Conservation (phyloP, 2,797 vertebrate genomes). For the Xerus rutilus region DNA sequence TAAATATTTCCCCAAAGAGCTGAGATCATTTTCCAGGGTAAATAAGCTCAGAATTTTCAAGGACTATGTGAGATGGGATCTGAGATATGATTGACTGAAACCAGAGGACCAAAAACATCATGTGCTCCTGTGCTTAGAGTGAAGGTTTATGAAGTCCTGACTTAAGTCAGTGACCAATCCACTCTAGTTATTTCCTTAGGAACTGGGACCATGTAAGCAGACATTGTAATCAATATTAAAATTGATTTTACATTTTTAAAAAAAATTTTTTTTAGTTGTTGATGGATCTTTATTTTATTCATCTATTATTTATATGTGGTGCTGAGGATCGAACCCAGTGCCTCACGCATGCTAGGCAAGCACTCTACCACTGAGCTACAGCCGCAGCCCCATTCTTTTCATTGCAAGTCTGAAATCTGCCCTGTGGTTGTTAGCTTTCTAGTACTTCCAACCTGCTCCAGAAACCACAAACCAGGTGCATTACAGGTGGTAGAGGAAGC, state of each 20-base stretch:
- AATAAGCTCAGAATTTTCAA: not conserved
- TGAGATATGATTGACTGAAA: not conserved
- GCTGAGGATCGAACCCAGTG: too few species aligned
- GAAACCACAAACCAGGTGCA: not conserved
- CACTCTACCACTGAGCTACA: too few species aligned
- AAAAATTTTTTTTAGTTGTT: too few species aligned
- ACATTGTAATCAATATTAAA: not conserved
- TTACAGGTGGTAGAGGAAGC: not conserved
- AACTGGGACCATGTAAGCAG: not conserved
- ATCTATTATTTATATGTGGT: too few species aligned
- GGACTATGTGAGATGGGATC: not conserved
- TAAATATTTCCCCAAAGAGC: not conserved
- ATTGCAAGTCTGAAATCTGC: conserved; percentile 15
- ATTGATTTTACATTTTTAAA: not conserved
- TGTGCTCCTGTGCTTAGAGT: not conserved
- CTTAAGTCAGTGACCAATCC: not conserved
- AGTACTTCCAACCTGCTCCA: not conserved
- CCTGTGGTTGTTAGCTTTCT: not conserved
- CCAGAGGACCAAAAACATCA: not conserved
- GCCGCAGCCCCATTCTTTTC: not conserved
- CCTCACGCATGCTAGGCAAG: too few species aligned
- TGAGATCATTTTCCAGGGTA: not conserved
- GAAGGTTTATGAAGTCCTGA: not conserved
- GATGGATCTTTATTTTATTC: too few species aligned
- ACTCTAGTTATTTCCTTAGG: not conserved